Evolutionary conservation across 2,797 vertebrate species (phyloP).

Genomic region (Acrossocheilus fasciatus): DNA sequence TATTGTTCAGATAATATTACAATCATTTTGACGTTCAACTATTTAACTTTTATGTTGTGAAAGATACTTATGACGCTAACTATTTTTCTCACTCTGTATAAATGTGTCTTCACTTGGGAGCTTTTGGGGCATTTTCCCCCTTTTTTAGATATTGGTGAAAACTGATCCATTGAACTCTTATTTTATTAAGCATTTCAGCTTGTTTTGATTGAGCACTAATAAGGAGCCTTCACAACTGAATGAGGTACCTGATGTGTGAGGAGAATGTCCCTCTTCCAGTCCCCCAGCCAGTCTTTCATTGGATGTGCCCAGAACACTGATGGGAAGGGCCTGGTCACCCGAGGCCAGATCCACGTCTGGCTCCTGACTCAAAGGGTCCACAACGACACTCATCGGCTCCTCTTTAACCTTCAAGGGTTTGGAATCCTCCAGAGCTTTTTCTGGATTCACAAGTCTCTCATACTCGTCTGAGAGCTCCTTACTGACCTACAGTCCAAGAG

Average conservation of each 20-base stretch:
- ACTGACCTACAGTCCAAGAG: slow-evolving; percentile 82
- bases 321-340: slow-evolving; percentile 91
- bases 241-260: slow-evolving; percentile 87
- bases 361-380: slow-evolving; percentile 93
- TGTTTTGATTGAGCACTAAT: background rate
- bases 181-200: background rate
- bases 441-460: slow-evolving; percentile 94
- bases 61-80: background rate
- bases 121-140: background rate
- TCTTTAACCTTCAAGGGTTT: slow-evolving; percentile 95
- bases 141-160: background rate
- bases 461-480: slow-evolving; percentile 97
- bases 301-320: slow-evolving; percentile 89
- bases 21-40: background rate
- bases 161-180: background rate
- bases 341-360: slow-evolving; percentile 90
- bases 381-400: slow-evolving; percentile 91
- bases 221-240: background rate
- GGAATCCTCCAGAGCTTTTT: slow-evolving; percentile 92
- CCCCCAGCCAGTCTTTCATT: slow-evolving; percentile 88
- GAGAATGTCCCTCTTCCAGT: slow-evolving; percentile 91
- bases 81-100: background rate
- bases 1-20: background rate
- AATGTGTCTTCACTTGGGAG: background rate
- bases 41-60: background rate